Conservation (phyloP, 1,140 invertebrate species). For the Diorhabda sublineata region DNA sequence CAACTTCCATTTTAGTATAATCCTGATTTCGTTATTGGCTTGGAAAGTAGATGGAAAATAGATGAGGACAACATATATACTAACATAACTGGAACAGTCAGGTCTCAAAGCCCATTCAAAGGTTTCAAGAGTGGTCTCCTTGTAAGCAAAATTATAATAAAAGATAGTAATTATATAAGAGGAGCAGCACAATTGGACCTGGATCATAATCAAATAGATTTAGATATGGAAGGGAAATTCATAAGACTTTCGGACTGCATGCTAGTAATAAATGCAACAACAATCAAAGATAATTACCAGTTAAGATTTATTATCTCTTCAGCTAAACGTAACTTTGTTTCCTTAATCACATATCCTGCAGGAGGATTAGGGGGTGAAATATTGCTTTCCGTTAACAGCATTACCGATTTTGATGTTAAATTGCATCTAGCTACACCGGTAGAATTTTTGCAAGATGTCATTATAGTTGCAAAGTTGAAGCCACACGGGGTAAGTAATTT, state of each 20-base stretch:
- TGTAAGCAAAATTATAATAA: slow-evolving; percentile 59
- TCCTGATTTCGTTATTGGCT: slow-evolving; percentile 52
- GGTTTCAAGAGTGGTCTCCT: slow-evolving; percentile 63
- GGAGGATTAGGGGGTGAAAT: slow-evolving; percentile 65
- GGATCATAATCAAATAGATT: slow-evolving; percentile 62
- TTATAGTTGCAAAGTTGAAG: slow-evolving; percentile 60
- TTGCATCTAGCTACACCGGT: slow-evolving; percentile 68
- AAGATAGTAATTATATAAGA: slow-evolving; percentile 55
- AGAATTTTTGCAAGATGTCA: slow-evolving; percentile 59
- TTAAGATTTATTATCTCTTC: slow-evolving; percentile 66
- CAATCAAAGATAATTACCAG: slow-evolving; percentile 62
- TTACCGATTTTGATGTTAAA: slow-evolving; percentile 66
- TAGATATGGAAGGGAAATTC: slow-evolving; percentile 58
- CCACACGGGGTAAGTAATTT: slow-evolving; percentile 52
- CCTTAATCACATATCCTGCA: slow-evolving; percentile 61
- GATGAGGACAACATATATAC: slow-evolving; percentile 42
- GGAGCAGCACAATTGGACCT: slow-evolving; percentile 64
- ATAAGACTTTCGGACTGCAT: slow-evolving; percentile 61
- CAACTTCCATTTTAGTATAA: slow-evolving; percentile 43
- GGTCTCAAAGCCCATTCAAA: slow-evolving; percentile 54
- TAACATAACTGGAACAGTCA: slow-evolving; percentile 57
- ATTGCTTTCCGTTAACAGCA: slow-evolving; percentile 53
- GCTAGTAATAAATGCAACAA: slow-evolving; percentile 66
- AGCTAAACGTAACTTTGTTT: slow-evolving; percentile 63
- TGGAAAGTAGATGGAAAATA: slow-evolving; percentile 56